Evolutionary conservation across 2,888 invertebrate species (phyloP).

Genomic region (Agriotes lineatus): DNA sequence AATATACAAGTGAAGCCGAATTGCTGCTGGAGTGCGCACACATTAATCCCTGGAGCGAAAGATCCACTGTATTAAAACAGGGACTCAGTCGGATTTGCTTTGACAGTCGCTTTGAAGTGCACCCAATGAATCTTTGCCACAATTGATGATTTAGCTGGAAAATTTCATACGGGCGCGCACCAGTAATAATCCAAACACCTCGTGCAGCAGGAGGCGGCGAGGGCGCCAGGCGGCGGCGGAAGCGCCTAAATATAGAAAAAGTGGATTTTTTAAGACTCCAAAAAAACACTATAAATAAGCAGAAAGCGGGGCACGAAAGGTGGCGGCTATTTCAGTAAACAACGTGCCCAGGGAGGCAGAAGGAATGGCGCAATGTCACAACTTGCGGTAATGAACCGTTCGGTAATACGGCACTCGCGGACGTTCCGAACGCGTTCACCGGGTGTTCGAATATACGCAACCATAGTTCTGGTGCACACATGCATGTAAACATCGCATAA

Average conservation of each 20-base stretch:
- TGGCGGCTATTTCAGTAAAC: slow-evolving; percentile 12
- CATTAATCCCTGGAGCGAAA: slow-evolving; percentile 41
- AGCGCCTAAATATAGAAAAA: slow-evolving; percentile 6
- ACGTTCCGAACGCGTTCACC: slow-evolving; percentile 28
- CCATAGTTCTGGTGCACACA: slow-evolving; percentile 43
- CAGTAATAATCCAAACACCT: slow-evolving; percentile 30
- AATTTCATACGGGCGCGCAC: slow-evolving; percentile 37
- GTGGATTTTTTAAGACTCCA: not conserved
- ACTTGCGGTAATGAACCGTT: slow-evolving; percentile 39
- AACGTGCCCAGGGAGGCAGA: slow-evolving; percentile 40
- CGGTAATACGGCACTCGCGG: slow-evolving; percentile 25
- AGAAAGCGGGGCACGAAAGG: slow-evolving; percentile 15
- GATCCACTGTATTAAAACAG: slow-evolving; percentile 42
- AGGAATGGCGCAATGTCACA: slow-evolving; percentile 37
- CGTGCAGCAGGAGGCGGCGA: not conserved
- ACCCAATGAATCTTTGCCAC: slow-evolving; percentile 44
- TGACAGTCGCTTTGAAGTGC: slow-evolving; percentile 45
- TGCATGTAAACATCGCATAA: slow-evolving; percentile 45
- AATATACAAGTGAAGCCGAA: slow-evolving; percentile 26
- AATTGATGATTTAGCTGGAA: slow-evolving; percentile 44
- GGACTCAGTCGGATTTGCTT: slow-evolving; percentile 41
- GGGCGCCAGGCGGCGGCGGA: not conserved
- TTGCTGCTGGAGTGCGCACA: slow-evolving; percentile 40
- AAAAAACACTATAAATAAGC: slow-evolving; percentile 22
- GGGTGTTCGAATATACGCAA: slow-evolving; percentile 33